Conservation (phyloP, 2,797 vertebrate species). For the Gorsachius magnificus region DNA sequence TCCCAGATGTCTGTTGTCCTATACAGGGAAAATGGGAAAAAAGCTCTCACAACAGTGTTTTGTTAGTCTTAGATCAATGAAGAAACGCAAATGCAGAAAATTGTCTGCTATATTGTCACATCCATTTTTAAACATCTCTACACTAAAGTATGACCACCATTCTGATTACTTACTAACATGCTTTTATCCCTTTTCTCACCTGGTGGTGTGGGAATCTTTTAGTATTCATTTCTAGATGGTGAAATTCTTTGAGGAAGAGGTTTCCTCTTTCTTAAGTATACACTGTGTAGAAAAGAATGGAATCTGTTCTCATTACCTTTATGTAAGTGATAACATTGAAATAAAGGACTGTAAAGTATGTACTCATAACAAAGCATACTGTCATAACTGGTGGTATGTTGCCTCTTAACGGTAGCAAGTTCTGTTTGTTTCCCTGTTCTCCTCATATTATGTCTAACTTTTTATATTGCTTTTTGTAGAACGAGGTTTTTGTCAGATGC, state of each 20-base stretch:
- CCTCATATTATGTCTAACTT: background rate
- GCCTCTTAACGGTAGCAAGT: background rate
- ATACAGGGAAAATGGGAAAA: background rate
- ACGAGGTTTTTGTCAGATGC: background rate
- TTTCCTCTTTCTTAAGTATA: background rate
- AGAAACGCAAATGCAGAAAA: background rate
- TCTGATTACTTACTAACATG: background rate
- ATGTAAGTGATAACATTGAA: background rate
- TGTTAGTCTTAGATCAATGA: background rate
- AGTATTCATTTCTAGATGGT: background rate
- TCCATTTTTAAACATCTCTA: background rate
- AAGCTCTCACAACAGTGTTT: background rate
- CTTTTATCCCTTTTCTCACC: background rate
- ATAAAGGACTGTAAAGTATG: background rate
- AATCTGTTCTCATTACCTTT: background rate
- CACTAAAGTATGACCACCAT: background rate
- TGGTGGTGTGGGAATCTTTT: background rate
- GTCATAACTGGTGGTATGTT: background rate
- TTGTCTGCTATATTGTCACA: background rate
- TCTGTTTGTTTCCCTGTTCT: background rate
- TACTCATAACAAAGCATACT: background rate
- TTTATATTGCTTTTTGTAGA: background rate
- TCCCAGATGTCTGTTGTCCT: background rate
- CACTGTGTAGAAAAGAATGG: background rate
- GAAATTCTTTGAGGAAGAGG: background rate